Conservation (phyloP, 2,888 invertebrate genomes). For the Clepsis dumicolana region DNA sequence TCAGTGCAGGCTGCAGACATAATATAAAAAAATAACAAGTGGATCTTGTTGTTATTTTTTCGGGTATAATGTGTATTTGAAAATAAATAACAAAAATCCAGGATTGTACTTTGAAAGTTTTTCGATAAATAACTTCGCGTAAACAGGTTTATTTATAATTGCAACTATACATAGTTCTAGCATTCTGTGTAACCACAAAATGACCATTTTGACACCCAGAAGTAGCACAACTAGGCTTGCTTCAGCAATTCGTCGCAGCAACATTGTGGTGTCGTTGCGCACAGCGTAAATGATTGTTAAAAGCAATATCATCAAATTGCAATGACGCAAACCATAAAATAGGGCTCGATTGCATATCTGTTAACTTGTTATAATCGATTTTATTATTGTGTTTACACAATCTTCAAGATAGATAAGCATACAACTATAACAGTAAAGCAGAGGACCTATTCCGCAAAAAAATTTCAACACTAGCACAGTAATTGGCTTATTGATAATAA, state of each 20-base stretch:
- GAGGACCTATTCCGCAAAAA: too few species aligned
- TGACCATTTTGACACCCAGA: conserved; percentile 10
- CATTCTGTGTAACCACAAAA: background rate
- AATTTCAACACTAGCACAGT: conserved; percentile 11
- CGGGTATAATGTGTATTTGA: too few species aligned
- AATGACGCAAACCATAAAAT: conserved; percentile 40
- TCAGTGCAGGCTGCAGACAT: too few species aligned
- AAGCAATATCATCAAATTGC: conserved; percentile 36
- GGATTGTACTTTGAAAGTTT: background rate
- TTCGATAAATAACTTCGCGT: background rate
- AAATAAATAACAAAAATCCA: background rate
- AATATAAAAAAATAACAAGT: background rate
- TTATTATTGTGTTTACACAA: conserved; percentile 8
- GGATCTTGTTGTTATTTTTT: too few species aligned
- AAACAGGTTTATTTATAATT: too few species aligned
- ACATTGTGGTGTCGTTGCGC: conserved; percentile 25
- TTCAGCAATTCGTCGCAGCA: conserved; percentile 17
- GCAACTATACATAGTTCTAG: background rate
- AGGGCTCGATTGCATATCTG: conserved; percentile 40
- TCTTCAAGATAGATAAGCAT: background rate
- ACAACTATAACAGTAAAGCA: too few species aligned
- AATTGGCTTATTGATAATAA: background rate
- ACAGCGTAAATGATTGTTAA: conserved; percentile 36
- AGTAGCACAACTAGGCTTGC: conserved; percentile 1
- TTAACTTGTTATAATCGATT: conserved; percentile 26